Evolutionary conservation across 1,140 invertebrate genomes (phyloP).

Genomic region (Drosophila sulfurigaster): DNA sequence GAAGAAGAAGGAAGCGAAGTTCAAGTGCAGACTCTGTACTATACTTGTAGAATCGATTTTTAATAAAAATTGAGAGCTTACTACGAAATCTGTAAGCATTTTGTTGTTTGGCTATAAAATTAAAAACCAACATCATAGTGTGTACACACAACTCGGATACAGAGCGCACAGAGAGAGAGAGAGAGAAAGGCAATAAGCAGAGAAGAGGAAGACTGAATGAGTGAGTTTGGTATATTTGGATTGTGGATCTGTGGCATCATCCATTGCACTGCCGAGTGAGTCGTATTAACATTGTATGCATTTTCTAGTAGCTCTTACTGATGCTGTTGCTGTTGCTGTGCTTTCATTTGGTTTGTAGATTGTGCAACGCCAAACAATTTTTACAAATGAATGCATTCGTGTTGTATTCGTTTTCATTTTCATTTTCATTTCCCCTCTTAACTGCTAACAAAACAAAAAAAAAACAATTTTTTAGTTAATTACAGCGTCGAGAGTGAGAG

Average conservation of each 20-base stretch:
- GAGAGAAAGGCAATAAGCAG: neutral
- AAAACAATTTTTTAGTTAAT: constrained; percentile 69
- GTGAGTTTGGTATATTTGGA: constrained; percentile 22
- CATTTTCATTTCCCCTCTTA: constrained; percentile 32
- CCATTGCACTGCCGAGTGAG: constrained; percentile 26
- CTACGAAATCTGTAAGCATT: constrained; percentile 68
- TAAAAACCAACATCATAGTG: constrained; percentile 74
- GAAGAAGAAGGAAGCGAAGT: constrained; percentile 14
- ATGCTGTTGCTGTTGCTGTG: constrained; percentile 5
- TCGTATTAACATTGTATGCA: constrained; percentile 58
- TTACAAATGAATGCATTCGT: constrained; percentile 68
- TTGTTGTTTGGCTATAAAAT: constrained; percentile 79
- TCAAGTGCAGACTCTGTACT: constrained; percentile 37
- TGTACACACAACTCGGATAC: constrained; percentile 6
- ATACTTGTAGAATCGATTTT: constrained; percentile 61
- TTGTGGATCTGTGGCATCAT: constrained; percentile 40
- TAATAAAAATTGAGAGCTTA: constrained; percentile 73
- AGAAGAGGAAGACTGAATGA: neutral
- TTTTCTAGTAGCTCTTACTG: constrained; percentile 5
- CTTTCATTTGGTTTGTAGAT: constrained; percentile 46
- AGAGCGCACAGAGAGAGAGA: neutral
- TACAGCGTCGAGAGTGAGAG: constrained; percentile 37
- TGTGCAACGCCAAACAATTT: constrained; percentile 61
- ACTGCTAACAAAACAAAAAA: constrained; percentile 53
- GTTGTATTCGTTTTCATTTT: constrained; percentile 47